phyloP scores from a whole-genome alignment of 2,888 invertebrate genomes.

The Poecilobothrus nobilitatus region DNA sequence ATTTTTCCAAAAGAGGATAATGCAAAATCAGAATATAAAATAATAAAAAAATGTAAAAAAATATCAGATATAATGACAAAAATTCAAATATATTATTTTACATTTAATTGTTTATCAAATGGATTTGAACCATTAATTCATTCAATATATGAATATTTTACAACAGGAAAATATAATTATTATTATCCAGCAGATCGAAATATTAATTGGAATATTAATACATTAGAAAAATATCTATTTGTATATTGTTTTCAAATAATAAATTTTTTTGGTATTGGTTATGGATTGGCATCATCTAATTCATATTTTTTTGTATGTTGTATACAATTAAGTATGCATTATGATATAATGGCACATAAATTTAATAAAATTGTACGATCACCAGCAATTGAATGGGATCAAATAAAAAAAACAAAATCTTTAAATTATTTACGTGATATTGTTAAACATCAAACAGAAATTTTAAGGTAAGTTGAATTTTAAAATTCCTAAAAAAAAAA shows the following conservation, averaged over 20 bases:
- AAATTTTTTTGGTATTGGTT: neutral
- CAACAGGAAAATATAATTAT: neutral
- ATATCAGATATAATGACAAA: neutral
- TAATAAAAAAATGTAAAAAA: neutral
- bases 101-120: neutral
- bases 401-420: neutral
- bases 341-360: neutral
- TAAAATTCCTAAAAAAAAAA: too few relatives aligned
- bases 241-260: neutral
- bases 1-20: neutral
- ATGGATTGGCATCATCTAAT: neutral
- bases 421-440: neutral
- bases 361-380: neutral
- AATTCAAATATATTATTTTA: neutral
- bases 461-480: neutral
- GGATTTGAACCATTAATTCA: neutral
- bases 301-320: neutral
- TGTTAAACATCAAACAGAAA: neutral
- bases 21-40: neutral
- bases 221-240: neutral
- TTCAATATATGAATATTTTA: neutral
- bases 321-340: neutral
- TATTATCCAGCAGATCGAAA: neutral
- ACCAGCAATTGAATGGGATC: neutral
- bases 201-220: neutral